Base-by-base conservation (phyloP, 1,140 invertebrate species). In the Sycobia sp. region DNA sequence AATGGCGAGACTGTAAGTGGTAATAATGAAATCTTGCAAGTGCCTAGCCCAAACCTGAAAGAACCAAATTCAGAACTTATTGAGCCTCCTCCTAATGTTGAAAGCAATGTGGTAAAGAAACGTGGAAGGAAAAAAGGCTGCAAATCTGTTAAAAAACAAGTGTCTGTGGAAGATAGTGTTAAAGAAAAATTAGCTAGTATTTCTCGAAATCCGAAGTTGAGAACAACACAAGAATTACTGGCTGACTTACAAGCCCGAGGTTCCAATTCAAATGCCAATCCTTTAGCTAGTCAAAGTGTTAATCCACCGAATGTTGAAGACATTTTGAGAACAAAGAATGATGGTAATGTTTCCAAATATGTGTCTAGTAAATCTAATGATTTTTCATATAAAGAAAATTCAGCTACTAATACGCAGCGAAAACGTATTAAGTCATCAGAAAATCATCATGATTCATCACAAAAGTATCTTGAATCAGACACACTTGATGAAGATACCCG, bases 141-240 rank as follows among this genome's bases (percentile, higher is more conserved):
- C 20, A 89, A 87, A 68, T 88, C 87, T 16, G 60, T 82, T 44
- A 84, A 84, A 51, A 83, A 81, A 57, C 83, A 82, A 68, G 65
- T 79, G 9, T 49, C 81, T 7, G 74, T 82, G 39, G 84, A 86
- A 38, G 86, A 87, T 53, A 83, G 85, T 62, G 82, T 89, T 32
- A 87, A 86, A 67, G 86, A 86, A 68, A 89, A 88, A 73, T 76
- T 89, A 65, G 87, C 86, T 34, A 85, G 85, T 67, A 84, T 86
- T 39, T 83, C 85, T 20, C 82, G 87, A 36, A 87, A 85, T 69
- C 86, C 88, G 63, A 87, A 92, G 82, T 85, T 94, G 1, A 94
- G 93, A 83, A 94, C 92, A 1, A 94, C 92, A 22, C 90, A 92
- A 70, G 90, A 94, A 74, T 75, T 94, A 18, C 84, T 94, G 54